Evolutionary conservation across 2,888 invertebrate species (phyloP).

Genomic region (Ephialtes manifestator): DNA sequence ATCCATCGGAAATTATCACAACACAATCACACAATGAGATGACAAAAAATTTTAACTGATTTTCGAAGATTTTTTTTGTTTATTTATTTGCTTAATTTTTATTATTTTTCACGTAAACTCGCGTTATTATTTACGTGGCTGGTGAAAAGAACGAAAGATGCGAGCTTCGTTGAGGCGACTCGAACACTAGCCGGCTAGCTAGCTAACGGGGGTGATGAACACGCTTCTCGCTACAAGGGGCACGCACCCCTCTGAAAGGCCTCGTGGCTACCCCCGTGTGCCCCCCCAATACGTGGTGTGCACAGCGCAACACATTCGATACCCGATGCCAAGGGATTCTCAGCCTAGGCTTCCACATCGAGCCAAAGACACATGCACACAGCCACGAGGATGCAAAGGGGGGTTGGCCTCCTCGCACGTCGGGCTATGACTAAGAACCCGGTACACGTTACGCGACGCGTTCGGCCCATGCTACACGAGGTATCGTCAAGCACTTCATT

Average conservation of each 20-base stretch:
- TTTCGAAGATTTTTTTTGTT: background rate
- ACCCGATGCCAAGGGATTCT: conserved; percentile 78
- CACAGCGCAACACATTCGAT: conserved; percentile 75
- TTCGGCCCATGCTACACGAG: conserved; percentile 57
- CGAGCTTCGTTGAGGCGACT: conserved; percentile 71
- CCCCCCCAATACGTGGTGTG: conserved; percentile 57
- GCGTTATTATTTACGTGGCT: conserved; percentile 49
- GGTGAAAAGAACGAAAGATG: conserved; percentile 65
- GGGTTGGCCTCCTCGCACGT: conserved; percentile 60
- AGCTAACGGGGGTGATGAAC: conserved; percentile 69
- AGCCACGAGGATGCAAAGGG: conserved; percentile 44
- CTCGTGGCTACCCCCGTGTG: conserved; percentile 66
- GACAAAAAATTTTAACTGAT: background rate
- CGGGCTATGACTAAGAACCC: conserved; percentile 78
- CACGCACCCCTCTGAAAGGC: conserved; percentile 80
- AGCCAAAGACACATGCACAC: conserved; percentile 32
- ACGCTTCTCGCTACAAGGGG: conserved; percentile 77
- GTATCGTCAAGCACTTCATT: conserved; percentile 1
- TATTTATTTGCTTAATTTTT: background rate
- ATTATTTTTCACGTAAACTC: conserved; percentile 9
- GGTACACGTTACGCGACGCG: conserved; percentile 76
- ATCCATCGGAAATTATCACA: background rate
- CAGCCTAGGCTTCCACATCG: conserved; percentile 41
- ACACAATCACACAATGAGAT: background rate
- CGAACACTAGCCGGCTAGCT: conserved; percentile 79